Evolutionary conservation across 2,797 vertebrate species (phyloP).

Genomic region (Clarias laeviceps): DNA sequence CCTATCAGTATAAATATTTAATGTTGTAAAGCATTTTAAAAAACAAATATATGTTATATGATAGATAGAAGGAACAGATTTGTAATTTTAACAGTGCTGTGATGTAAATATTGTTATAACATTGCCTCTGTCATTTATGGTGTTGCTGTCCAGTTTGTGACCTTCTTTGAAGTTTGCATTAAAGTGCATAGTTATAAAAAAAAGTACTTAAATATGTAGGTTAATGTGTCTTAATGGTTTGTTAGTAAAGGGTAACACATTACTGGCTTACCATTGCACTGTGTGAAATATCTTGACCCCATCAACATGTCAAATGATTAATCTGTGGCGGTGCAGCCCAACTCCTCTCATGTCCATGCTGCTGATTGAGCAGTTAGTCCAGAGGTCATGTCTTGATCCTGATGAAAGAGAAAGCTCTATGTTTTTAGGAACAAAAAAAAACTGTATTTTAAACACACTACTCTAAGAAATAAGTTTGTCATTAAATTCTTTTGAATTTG

Average conservation of each 20-base stretch:
- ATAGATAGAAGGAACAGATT: not conserved
- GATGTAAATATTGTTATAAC: not conserved
- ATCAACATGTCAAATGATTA: conserved; percentile 38
- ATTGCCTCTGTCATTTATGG: not conserved
- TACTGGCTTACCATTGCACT: not conserved
- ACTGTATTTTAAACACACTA: conserved; percentile 24
- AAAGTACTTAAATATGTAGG: not conserved
- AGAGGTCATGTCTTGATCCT: conserved; percentile 33
- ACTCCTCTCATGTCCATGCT: conserved; percentile 32
- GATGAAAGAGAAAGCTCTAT: conserved; percentile 48
- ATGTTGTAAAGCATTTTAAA: not conserved
- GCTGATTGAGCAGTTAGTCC: conserved; percentile 53
- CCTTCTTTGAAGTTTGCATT: not conserved
- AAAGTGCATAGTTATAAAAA: not conserved
- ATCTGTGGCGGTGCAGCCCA: conserved; percentile 33
- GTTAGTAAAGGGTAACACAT: conserved; percentile 1
- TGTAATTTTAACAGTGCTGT: not conserved
- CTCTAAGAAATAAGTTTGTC: conserved; percentile 10
- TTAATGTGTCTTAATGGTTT: not conserved
- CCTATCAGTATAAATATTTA: not conserved
- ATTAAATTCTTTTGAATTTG: conserved; percentile 28
- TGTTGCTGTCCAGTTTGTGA: not conserved
- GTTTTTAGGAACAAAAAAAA: conserved; percentile 26
- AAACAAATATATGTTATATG: not conserved
- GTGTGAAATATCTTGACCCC: conserved; percentile 15